Evolutionary conservation across 2,113 vertebrate species (phyloP).

Genomic region (Lates calcarifer): DNA sequence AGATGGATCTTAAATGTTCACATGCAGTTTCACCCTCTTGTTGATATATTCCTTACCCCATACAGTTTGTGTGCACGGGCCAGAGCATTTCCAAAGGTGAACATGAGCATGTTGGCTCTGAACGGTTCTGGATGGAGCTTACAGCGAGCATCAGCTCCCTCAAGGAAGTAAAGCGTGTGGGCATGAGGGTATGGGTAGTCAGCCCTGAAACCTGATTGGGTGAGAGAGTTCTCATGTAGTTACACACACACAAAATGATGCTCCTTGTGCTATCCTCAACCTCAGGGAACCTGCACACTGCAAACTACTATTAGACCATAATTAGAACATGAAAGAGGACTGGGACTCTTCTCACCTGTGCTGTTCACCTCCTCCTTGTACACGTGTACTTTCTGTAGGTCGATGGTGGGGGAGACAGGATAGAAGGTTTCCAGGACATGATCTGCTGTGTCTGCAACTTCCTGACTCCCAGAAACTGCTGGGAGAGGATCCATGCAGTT

Average conservation of each 20-base stretch:
- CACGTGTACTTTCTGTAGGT: conserved; percentile 86
- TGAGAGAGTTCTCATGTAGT: background rate
- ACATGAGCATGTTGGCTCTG: conserved; percentile 91
- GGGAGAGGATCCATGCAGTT: conserved; percentile 86
- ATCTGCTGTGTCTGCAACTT: conserved; percentile 85
- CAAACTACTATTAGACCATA: no score
- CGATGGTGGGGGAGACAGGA: conserved; percentile 91
- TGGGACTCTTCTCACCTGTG: conserved; percentile 80
- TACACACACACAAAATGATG: background rate
- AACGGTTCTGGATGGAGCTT: conserved; percentile 87
- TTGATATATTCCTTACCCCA: conserved; percentile 81
- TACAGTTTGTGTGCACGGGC: conserved; percentile 85
- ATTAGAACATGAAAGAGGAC: background rate
- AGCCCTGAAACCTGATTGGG: conserved; percentile 85
- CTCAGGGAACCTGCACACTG: no score
- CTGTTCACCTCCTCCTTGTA: conserved; percentile 83
- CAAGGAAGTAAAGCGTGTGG: conserved; percentile 89
- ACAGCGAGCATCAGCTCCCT: conserved; percentile 59
- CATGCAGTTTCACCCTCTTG: background rate
- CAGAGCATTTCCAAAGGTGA: conserved; percentile 89
- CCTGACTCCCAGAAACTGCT: conserved; percentile 84
- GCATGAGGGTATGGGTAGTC: conserved; percentile 88
- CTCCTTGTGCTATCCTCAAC: background rate
- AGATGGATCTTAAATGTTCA: background rate
- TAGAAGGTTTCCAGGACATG: conserved; percentile 89